These are phyloP conservation scores for Drosophila subpulchrella DNA, from an alignment of 1,140 invertebrate genomes.

Conservation along the genomic window DNA sequence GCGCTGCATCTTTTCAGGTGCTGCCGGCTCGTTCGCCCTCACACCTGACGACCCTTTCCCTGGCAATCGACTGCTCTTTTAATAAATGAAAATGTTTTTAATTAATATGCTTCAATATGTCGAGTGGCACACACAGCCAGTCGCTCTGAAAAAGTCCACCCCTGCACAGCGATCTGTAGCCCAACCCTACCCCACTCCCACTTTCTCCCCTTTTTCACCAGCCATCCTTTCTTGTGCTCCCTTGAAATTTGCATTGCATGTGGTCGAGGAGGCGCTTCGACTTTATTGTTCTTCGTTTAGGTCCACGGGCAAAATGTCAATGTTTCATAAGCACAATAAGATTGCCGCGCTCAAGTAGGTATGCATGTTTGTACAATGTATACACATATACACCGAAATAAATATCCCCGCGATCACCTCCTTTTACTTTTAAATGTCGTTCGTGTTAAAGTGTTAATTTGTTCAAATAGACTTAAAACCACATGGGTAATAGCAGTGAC, in stretches of 20 bases:
- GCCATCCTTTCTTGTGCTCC: slow-evolving; percentile 18
- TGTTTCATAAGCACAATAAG: background rate
- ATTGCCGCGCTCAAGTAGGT: too few relatives aligned
- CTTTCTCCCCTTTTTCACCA: background rate
- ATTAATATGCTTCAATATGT: slow-evolving; percentile 81
- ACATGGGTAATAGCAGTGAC: too few relatives aligned
- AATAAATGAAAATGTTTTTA: slow-evolving; percentile 79
- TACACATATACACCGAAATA: too few relatives aligned
- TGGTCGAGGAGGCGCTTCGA: background rate
- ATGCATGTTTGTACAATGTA: too few relatives aligned
- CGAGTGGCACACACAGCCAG: slow-evolving; percentile 51
- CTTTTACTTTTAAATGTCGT: too few relatives aligned
- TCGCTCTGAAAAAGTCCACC: slow-evolving; percentile 22
- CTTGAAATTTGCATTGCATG: slow-evolving; percentile 40
- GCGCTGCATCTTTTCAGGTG: slow-evolving; percentile 1
- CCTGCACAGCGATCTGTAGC: slow-evolving; percentile 3
- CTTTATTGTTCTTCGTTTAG: background rate
- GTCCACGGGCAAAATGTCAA: background rate
- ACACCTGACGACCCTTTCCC: background rate
- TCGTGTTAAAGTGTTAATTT: too few relatives aligned
- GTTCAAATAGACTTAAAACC: too few relatives aligned
- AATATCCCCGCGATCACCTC: too few relatives aligned
- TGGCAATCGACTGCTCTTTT: slow-evolving; percentile 57
- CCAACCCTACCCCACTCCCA: slow-evolving; percentile 1
- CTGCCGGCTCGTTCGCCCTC: too few relatives aligned